Percentiles rank a stretch among this genome's conserved stretches.
Evolutionary conservation across 1,140 invertebrate species (phyloP).

Genomic region (Solenopsis invicta): DNA sequence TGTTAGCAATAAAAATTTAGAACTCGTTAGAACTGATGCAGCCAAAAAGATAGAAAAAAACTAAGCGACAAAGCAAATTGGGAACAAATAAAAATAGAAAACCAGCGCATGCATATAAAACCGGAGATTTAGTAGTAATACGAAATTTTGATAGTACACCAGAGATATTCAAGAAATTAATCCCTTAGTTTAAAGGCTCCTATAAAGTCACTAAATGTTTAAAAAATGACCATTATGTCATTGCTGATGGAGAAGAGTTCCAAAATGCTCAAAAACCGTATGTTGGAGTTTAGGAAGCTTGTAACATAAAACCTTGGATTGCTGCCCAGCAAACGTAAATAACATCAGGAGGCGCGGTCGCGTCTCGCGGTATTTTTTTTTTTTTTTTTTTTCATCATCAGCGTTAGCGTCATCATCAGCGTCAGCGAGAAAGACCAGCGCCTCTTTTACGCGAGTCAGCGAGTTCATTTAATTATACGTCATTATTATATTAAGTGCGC

Average conservation of each 20-base stretch:
- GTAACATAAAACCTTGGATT: neutral
- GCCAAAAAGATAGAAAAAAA: neutral
- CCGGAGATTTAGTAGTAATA: neutral
- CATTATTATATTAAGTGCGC: too few species aligned
- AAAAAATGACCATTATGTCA: neutral
- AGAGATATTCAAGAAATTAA: neutral
- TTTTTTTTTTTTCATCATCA: too few species aligned
- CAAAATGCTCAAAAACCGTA: neutral
- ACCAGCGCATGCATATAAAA: neutral
- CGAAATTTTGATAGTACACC: neutral
- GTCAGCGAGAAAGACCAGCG: too few species aligned
- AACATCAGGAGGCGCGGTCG: too few species aligned
- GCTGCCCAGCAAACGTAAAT: too few species aligned
- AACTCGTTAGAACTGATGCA: neutral
- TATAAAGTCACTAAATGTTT: neutral
- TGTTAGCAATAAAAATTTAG: neutral
- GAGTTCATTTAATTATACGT: too few species aligned
- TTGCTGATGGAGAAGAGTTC: neutral
- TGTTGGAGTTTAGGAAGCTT: neutral
- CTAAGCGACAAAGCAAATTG: neutral
- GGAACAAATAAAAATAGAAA: neutral
- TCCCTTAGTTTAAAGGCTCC: neutral
- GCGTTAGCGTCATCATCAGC: too few species aligned
- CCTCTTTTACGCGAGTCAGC: too few species aligned
- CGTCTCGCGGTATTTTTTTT: too few species aligned